Evolutionary conservation across 2,113 vertebrate genomes (phyloP).

Genomic region (Indri indri): DNA sequence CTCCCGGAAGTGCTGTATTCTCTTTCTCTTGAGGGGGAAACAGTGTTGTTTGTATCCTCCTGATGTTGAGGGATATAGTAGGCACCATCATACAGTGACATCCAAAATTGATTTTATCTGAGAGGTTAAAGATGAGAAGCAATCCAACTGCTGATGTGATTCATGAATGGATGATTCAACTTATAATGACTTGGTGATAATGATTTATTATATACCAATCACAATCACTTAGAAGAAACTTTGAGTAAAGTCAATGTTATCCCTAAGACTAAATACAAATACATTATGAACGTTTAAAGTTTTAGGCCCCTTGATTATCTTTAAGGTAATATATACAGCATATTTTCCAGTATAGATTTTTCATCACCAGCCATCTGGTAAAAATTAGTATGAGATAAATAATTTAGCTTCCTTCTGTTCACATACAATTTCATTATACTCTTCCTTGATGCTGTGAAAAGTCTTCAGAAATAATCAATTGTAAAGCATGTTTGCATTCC

Average conservation of each 20-base stretch:
- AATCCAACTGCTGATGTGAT: background rate
- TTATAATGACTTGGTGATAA: background rate
- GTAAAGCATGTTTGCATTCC: slow-evolving; percentile 34
- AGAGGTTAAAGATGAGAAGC: background rate
- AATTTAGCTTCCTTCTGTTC: slow-evolving; percentile 73
- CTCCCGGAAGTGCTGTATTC: background rate
- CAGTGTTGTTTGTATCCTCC: background rate
- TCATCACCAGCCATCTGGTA: slow-evolving; percentile 66
- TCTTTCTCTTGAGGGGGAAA: background rate
- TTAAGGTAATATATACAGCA: slow-evolving; percentile 26
- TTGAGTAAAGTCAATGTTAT: background rate
- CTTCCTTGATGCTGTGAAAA: slow-evolving; percentile 61
- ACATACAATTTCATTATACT: slow-evolving; percentile 57
- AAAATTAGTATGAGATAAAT: slow-evolving; percentile 74
- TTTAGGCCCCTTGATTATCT: slow-evolving; percentile 36
- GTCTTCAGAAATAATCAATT: slow-evolving; percentile 69
- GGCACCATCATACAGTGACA: background rate
- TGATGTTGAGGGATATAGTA: background rate
- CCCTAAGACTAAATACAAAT: slow-evolving; percentile 12
- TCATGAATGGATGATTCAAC: background rate
- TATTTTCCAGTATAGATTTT: slow-evolving; percentile 56
- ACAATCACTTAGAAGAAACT: background rate
- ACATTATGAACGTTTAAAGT: slow-evolving; percentile 26
- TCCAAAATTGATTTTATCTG: background rate
- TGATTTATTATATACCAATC: background rate